A percentile compares a stretch with the other conserved stretches of the same genome.
These are phyloP conservation scores for Ectemnius lituratus DNA, from an alignment of 2,888 invertebrate genomes.

Conservation along the genomic window DNA sequence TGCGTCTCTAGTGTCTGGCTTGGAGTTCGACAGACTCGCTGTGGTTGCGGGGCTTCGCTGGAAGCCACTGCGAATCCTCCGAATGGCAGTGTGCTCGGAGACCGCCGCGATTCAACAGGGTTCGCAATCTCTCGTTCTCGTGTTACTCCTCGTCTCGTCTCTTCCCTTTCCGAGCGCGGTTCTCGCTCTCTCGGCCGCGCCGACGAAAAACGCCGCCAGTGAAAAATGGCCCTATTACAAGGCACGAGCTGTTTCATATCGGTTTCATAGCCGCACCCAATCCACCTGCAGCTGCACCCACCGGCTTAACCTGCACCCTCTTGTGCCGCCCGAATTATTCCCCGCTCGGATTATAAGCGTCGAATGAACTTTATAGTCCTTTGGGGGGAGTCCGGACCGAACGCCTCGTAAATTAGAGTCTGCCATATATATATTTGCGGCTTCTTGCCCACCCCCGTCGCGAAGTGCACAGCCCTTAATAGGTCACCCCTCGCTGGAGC, in stretches of 20 bases:
- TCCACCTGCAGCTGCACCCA: not conserved
- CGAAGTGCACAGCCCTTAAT: no score
- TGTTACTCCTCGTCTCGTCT: conserved; percentile 12
- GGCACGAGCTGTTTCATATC: conserved; percentile 46
- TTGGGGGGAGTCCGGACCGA: no score
- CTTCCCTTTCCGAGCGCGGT: no score
- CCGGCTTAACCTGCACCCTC: not conserved
- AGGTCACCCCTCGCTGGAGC: no score
- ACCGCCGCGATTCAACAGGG: conserved; percentile 55
- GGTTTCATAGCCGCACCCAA: no score
- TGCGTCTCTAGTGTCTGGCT: not conserved
- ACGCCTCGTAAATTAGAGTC: no score
- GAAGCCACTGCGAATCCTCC: conserved; percentile 69
- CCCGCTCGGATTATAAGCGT: not conserved
- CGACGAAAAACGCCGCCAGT: not conserved
- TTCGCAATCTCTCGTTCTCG: conserved; percentile 5
- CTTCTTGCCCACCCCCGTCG: no score
- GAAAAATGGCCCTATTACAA: conserved; percentile 54
- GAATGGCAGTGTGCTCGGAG: conserved; percentile 64
- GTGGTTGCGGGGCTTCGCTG: conserved; percentile 68
- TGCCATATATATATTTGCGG: no score
- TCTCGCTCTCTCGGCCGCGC: no score
- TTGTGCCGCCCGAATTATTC: not conserved
- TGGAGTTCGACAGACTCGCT: conserved; percentile 71
- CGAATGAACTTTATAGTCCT: not conserved